Evolutionary conservation across 2,888 invertebrate genomes (phyloP).

Genomic region (Rutpela maculata): DNA sequence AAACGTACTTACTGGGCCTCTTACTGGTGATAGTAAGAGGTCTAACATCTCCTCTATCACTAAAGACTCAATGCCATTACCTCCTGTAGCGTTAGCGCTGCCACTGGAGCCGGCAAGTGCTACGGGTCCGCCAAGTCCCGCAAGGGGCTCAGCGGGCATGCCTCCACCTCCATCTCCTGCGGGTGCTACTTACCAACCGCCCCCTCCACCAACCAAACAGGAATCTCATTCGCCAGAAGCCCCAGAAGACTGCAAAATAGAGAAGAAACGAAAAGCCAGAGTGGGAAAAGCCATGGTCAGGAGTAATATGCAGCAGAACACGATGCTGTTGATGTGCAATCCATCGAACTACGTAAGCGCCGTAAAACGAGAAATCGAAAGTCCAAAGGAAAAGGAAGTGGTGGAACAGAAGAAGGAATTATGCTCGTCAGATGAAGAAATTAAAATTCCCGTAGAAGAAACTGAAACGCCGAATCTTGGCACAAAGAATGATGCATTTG

Average conservation of each 20-base stretch:
- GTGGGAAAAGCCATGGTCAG: conserved; percentile 83
- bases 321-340: conserved; percentile 75
- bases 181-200: conserved; percentile 73
- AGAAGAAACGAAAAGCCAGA: conserved; percentile 76
- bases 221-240: conserved; percentile 60
- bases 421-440: conserved; percentile 54
- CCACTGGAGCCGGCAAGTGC: conserved; percentile 75
- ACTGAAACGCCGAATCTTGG: conserved; percentile 43
- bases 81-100: conserved; percentile 75
- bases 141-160: conserved; percentile 81
- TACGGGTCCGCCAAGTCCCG: conserved; percentile 82
- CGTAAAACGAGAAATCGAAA: conserved; percentile 73
- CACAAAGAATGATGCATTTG: conserved; percentile 45
- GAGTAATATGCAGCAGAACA: conserved; percentile 76
- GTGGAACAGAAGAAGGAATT: conserved; percentile 62
- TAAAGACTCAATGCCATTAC: conserved; percentile 72
- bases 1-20: conserved; percentile 99
- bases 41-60: conserved; percentile 71
- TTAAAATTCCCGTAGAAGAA: conserved; percentile 42
- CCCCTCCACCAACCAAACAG: conserved; percentile 62
- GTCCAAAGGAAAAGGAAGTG: conserved; percentile 70
- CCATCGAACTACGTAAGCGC: conserved; percentile 61
- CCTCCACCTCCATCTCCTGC: conserved; percentile 80
- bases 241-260: conserved; percentile 62
- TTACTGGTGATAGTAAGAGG: conserved; percentile 95